Evolutionary conservation across 2,113 vertebrate genomes (phyloP), one percentile per base, ranked within the genome.

Genomic region (Ovibos moschatus): DNA sequence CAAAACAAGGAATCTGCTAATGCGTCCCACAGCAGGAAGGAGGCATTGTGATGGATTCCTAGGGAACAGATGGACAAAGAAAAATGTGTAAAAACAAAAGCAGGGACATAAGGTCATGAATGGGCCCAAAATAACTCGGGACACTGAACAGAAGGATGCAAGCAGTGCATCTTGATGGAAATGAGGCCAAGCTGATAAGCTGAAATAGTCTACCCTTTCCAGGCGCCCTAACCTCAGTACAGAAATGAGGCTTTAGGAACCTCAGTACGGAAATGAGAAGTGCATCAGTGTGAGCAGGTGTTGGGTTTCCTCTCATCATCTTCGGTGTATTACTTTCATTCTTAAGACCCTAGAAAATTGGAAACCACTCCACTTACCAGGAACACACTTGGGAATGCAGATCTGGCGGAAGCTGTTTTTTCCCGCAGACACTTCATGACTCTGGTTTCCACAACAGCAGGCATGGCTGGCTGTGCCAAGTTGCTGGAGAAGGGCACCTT

Each of bases 391-490:
- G 28, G 76, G 96, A 84, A 92, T 6, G 82, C 53, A 83, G 83
- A 85, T 93, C 91, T 23, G 50, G 79, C 2, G 4, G 93, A 94
- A 97, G 97, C 89, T 96, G 53, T 90, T 86, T 97, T 89, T 93
- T 87, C 36, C 45, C 4, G 30, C 53, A 96, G 88, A 86, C 50
- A 19, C 60, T 58, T 97, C 95, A 85, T 43, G 94, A 87, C 85
- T 94, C 74, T 71, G 27, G 95, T 86, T 97, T 97, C 89, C 78
- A 94, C 94, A 95, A 45, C 95, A 97, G 93, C 89, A 94, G 97
- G 93, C 93, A 0, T 19, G 11, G 67, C 71, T 7, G 71, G 30
- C 0, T 14, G 47, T 96, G 96, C 95, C 97, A 96, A 94, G 76
- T 33, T 74, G 78, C 17, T n/a, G 33, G 96, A 93, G 92, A 96